Base-by-base conservation (phyloP, 2,113 vertebrate genomes). In the Entomyzon cyanotis region DNA sequence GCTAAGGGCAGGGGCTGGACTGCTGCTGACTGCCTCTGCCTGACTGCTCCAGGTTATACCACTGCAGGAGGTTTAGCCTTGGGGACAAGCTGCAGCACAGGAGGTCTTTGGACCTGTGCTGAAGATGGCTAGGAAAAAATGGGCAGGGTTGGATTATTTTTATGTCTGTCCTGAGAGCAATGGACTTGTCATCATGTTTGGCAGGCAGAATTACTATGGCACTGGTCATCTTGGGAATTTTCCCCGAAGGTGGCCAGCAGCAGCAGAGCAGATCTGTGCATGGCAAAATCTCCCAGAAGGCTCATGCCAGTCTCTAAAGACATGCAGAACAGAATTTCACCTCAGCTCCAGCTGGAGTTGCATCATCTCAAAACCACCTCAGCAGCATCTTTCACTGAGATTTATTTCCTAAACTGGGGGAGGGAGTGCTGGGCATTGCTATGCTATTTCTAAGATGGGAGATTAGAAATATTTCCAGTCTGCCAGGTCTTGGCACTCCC, bases 121-220 rank as follows among this genome's bases (percentile, higher is more conserved):
- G 56, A 65, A 62, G 14, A 46, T 31, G n/a, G 18, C 18, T 62
- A 33, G 50, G 44, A 55, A 63, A 44, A 59, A 68, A 24, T 18
- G 6, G 35, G 33, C 8, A 37, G 39, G 19, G 7, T 1, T 59
- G 19, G 15, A 13, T 73, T 71, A 56, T 74, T 87, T 74, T 41
- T 62, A 2, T 5, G 1, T n/a, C 74, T 62, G 10, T 58, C 22
- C 56, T 70, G 78, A 71, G 47, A 49, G 19, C 42, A 84, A 37
- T 0, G 3, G 41, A 37, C 20, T 27, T n/a, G 12, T 46, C n/a
- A 30, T 20, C 1, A 0, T 71, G 49, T 14, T 17, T 37, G 60
- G 46, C 30, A 92, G 56, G n/a, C n/a, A 60, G 13, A 8, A 7
- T 24, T 31, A 37, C n/a, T 58, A 7, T 7, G 42, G 63, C 23